Evolutionary conservation across 1,140 invertebrate genomes (phyloP), one percentile per base, ranked within the genome.

Genomic region (Zaprionus capensis): DNA sequence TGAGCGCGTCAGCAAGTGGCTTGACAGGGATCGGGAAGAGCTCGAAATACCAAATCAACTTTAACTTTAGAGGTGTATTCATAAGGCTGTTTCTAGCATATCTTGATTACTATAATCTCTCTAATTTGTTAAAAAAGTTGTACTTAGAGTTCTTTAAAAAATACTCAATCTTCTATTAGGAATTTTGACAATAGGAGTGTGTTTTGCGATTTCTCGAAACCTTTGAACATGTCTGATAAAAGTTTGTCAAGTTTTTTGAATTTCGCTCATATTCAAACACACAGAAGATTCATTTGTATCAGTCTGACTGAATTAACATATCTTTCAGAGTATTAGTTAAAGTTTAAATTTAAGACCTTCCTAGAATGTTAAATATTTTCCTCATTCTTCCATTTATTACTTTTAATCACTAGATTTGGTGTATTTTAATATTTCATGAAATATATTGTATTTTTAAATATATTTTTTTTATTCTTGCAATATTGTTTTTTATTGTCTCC

Each of bases 1-100:
- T 75, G 59, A 57, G 71, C 66, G 11, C 24, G 57, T 17, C 12
- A 34, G 46, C 71, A 73, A 73, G 71, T 73, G 71, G 34, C 56
- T 53, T 17, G 41, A 46, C 41, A 17, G n/a, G 22, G 34, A 28
- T 46, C 38, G 38, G 15, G 38, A 11, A 31, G n/a, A 59, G 36
- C 56, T 58, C 3, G 41, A 22, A 63, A 15, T 41, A 20, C 17
- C 24, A 51, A 51, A 51, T 51, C 46, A 24, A 12, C 46, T 51
- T 51, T 4, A 14, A 11, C 9, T 51, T 24, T 51, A 51, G 22
- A 4, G 5, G 46, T 2, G 17, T 24, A 14, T 51, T 2, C 46
- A 24, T 24, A 5, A 14, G 15, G 9, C 31, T 1, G 5, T 41
- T 6, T 41, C 15, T 7, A 41, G 5, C 38, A 2, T n/a, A 41